These are phyloP conservation scores for Pollicipes pollicipes DNA, from an alignment of 1,140 invertebrate species.

Conservation along the genomic window DNA sequence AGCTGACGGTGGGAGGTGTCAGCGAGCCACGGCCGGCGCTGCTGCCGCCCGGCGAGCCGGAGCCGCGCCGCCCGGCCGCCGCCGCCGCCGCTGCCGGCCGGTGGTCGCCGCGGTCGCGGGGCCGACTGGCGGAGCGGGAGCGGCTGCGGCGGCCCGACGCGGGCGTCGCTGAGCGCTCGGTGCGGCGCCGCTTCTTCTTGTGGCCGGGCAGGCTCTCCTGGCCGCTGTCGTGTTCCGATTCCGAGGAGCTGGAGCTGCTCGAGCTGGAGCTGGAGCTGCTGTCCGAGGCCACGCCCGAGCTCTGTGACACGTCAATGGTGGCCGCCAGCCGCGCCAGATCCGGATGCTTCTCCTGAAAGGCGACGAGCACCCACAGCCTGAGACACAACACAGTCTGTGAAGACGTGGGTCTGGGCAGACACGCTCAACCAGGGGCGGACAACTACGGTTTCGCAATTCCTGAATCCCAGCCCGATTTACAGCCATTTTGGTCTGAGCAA, in stretches of 20 bases:
- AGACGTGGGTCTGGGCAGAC: background rate
- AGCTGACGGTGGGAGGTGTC: no score
- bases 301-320: conserved; percentile 62
- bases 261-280: conserved; percentile 79
- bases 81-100: background rate
- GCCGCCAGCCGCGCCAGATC: conserved; percentile 68
- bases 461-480: no score
- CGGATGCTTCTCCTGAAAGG: conserved; percentile 44
- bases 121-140: no score
- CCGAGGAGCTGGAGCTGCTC: conserved; percentile 45
- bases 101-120: background rate
- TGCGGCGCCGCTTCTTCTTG: conserved; percentile 47
- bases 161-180: background rate
- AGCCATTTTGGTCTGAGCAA: no score
- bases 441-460: no score
- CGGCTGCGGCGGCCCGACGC: background rate
- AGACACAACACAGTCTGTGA: no score
- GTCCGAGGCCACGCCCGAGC: conserved; percentile 83
- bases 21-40: background rate
- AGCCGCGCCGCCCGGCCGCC: background rate
- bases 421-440: background rate
- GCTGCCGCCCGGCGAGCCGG: no score
- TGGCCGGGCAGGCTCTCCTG: conserved; percentile 73
- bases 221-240: conserved; percentile 35
- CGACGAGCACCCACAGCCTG: background rate